Percentiles rank a stretch among this genome's conserved stretches.
Conservation (phyloP, 2,797 vertebrate species). For the Poeciliopsis gracilis region DNA sequence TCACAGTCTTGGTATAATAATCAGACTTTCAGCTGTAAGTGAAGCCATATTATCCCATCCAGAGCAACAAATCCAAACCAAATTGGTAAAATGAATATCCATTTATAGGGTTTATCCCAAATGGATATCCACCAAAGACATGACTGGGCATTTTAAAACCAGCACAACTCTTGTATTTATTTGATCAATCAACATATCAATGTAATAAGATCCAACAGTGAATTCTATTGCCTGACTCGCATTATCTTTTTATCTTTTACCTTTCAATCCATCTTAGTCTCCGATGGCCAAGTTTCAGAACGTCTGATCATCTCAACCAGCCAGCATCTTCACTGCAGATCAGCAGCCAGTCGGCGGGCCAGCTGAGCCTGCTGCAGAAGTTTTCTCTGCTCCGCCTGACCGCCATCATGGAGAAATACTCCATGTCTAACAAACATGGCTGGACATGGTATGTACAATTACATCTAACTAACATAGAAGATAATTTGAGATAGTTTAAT, state of each 20-base stretch:
- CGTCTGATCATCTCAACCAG: conserved; percentile 87
- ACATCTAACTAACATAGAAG: background rate
- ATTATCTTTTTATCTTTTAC: conserved; percentile 8
- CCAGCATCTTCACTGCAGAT: conserved; percentile 87
- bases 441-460: conserved; percentile 91
- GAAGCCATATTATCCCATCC: background rate
- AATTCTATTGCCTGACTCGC: background rate
- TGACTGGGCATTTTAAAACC: background rate
- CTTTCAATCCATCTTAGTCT: conserved; percentile 75
- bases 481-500: background rate
- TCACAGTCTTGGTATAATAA: background rate
- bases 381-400: conserved; percentile 96
- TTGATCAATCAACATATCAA: background rate
- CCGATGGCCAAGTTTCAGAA: conserved; percentile 93
- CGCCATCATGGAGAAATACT: conserved; percentile 98
- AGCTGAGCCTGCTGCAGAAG: conserved; percentile 94
- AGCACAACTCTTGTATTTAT: background rate
- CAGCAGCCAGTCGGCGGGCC: conserved; percentile 91
- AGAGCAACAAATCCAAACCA: background rate
- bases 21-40: background rate
- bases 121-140: background rate
- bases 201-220: conserved; percentile 2
- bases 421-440: conserved; percentile 96
- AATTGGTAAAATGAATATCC: background rate
- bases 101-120: background rate